Conservation (phyloP, 2,888 invertebrate genomes). For the Aromia moschata region DNA sequence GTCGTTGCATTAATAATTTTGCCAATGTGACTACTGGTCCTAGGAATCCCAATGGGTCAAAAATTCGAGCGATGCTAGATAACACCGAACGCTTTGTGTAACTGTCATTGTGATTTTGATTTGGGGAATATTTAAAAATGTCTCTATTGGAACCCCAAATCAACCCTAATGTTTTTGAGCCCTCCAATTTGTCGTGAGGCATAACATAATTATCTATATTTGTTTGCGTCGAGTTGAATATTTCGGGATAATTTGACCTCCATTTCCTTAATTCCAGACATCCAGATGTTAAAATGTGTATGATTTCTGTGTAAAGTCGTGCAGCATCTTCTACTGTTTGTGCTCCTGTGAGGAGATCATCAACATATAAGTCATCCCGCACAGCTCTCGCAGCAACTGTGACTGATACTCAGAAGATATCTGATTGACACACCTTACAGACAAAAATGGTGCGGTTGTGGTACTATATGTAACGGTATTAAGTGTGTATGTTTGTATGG, state of each 20-base stretch:
- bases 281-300: not conserved
- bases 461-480: conserved; percentile 27
- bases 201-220: not conserved
- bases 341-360: conserved; percentile 10
- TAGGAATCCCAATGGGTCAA: not conserved
- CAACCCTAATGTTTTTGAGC: not conserved
- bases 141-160: not conserved
- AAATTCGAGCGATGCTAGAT: not conserved
- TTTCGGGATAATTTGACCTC: not conserved
- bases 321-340: not conserved
- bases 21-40: not conserved
- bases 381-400: conserved; percentile 3
- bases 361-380: conserved; percentile 20
- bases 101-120: not conserved
- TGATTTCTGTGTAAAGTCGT: not conserved
- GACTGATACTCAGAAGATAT: conserved; percentile 1
- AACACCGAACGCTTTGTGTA: not conserved
- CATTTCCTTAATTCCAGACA: not conserved
- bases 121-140: not conserved
- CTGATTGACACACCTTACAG: conserved; percentile 12
- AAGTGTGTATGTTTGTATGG: conserved; percentile 9
- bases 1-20: not conserved
- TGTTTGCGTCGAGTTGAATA: not conserved
- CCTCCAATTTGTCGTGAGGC: not conserved
- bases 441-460: conserved; percentile 25